Conservation (phyloP, 2,113 vertebrate species). For the Dicerorhinus sumatrensis region DNA sequence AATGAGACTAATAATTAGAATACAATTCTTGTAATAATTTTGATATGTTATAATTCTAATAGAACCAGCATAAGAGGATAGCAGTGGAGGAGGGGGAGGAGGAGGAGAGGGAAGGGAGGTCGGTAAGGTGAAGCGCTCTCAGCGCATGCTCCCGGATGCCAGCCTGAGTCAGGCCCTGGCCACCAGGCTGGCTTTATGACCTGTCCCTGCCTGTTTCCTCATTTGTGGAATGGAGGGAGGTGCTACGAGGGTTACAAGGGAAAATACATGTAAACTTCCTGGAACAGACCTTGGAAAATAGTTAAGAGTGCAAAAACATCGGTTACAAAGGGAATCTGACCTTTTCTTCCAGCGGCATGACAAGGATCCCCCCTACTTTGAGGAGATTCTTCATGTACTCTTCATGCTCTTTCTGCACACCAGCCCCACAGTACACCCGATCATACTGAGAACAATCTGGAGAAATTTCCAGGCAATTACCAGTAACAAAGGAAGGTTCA, state of each 20-base stretch:
- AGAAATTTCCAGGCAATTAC: conserved; percentile 97
- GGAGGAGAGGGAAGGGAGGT: background rate
- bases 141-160: background rate
- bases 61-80: background rate
- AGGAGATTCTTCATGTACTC: conserved; percentile 97
- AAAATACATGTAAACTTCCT: background rate
- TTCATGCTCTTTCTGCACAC: conserved; percentile 97
- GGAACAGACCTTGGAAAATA: background rate
- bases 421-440: conserved; percentile 97
- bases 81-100: background rate
- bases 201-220: background rate
- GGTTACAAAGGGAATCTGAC: conserved; percentile 79
- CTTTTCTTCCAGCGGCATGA: conserved; percentile 98
- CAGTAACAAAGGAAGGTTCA: conserved; percentile 95
- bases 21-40: background rate
- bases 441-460: conserved; percentile 95
- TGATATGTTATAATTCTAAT: background rate
- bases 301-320: background rate
- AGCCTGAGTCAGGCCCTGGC: background rate
- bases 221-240: fast-evolving
- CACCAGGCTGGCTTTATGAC: background rate
- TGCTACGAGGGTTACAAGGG: background rate
- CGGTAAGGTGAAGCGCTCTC: background rate
- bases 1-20: background rate
- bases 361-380: conserved; percentile 96